These are phyloP conservation scores for Euzetes globulus DNA, from an alignment of 2,888 invertebrate species.

Conservation along the genomic window DNA sequence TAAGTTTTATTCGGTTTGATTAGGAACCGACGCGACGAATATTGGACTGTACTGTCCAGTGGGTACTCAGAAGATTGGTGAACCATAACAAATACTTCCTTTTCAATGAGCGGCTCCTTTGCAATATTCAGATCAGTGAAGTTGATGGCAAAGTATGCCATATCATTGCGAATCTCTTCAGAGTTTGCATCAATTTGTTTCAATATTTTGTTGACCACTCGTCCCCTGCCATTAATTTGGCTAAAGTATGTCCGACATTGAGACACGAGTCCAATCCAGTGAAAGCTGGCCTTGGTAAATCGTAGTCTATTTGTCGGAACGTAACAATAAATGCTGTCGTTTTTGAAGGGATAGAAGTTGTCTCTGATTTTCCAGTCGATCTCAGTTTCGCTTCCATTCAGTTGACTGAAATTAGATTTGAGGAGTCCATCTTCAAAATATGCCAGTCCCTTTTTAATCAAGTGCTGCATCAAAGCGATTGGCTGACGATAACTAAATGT, in stretches of 20 bases:
- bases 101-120: not conserved
- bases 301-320: too few species aligned
- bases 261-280: not conserved
- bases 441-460: not conserved
- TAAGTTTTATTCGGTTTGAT: not conserved
- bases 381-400: too few species aligned
- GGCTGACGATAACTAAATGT: too few species aligned
- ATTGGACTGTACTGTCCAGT: not conserved
- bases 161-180: too few species aligned
- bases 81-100: not conserved
- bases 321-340: too few species aligned
- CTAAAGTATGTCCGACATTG: not conserved
- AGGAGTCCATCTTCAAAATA: too few species aligned
- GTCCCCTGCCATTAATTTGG: not conserved
- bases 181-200: not conserved
- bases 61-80: not conserved
- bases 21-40: not conserved
- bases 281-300: not conserved
- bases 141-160: not conserved
- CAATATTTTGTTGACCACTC: not conserved
- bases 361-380: too few species aligned
- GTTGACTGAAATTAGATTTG: too few species aligned
- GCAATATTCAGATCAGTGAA: not conserved
- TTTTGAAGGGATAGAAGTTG: too few species aligned
- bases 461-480: not conserved